Evolutionary conservation across 2,888 invertebrate genomes (phyloP).

Genomic region (Amphipoea oculea): DNA sequence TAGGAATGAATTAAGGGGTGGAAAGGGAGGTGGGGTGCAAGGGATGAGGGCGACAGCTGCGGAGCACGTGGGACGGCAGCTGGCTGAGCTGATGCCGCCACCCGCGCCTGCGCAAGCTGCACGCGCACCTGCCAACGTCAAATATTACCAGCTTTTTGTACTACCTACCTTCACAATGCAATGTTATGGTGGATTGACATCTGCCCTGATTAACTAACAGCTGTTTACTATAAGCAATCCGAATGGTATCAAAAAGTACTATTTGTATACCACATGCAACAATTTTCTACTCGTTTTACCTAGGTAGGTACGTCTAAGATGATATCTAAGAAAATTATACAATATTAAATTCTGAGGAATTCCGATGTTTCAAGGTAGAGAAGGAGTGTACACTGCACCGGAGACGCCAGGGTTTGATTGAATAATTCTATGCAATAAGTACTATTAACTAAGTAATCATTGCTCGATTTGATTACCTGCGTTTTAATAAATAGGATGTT

Average conservation of each 20-base stretch:
- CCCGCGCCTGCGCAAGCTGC: conserved; percentile 84
- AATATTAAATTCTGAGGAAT: neutral
- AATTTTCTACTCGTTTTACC: neutral
- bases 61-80: conserved; percentile 87
- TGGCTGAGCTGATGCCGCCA: conserved; percentile 70
- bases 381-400: conserved; percentile 11
- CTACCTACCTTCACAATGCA: conserved; percentile 71
- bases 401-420: conserved; percentile 27
- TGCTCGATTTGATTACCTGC: conserved; percentile 40
- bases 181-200: conserved; percentile 58
- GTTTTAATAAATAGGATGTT: conserved; percentile 64
- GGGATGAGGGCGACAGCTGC: conserved; percentile 85
- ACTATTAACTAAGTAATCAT: conserved; percentile 56
- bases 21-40: conserved; percentile 64
- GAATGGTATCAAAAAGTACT: neutral
- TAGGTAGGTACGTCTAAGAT: neutral
- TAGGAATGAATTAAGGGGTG: conserved; percentile 66
- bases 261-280: neutral
- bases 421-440: conserved; percentile 48
- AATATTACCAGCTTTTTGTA: conserved; percentile 77
- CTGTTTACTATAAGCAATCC: conserved; percentile 8
- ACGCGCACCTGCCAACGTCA: conserved; percentile 82
- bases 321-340: conserved; percentile 8
- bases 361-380: too few species aligned
- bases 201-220: conserved; percentile 60